phyloP scores from a whole-genome alignment of 2,888 invertebrate species.

The Sycophila texana region DNA sequence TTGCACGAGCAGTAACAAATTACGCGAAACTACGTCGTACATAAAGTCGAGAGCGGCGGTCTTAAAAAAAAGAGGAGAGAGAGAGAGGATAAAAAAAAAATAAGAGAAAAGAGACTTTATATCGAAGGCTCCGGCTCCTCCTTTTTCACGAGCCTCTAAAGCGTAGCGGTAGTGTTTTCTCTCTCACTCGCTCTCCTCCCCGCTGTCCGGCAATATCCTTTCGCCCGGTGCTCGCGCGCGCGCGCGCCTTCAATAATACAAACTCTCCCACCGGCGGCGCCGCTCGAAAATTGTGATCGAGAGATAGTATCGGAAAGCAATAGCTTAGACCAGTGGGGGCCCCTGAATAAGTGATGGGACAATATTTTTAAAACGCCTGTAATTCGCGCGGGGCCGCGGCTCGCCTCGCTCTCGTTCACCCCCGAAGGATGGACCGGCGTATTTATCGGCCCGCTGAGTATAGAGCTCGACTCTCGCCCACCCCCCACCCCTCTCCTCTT shows the following conservation, averaged over 20 bases:
- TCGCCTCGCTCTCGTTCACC: constrained; percentile 18
- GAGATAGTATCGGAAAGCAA: constrained; percentile 74
- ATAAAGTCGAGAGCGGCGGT: constrained; percentile 15
- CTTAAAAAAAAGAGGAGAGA: constrained; percentile 11
- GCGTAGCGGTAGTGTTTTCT: neutral
- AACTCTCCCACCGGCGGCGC: constrained; percentile 20
- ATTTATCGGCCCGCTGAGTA: constrained; percentile 76
- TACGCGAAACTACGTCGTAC: constrained; percentile 22
- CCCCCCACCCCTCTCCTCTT: neutral
- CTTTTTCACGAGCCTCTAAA: constrained; percentile 49
- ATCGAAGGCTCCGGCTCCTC: constrained; percentile 11
- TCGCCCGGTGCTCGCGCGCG: neutral
- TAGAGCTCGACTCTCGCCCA: constrained; percentile 60
- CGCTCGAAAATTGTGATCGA: constrained; percentile 72
- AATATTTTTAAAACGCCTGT: constrained; percentile 76
- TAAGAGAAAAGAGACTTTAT: constrained; percentile 24
- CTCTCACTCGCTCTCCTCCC: neutral
- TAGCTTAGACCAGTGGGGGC: constrained; percentile 68
- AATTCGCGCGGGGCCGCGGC: constrained; percentile 69
- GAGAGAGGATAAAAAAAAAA: constrained; percentile 2
- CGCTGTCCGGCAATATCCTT: constrained; percentile 6
- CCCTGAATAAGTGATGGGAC: constrained; percentile 75
- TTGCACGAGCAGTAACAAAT: constrained; percentile 37
- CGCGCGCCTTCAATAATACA: constrained; percentile 55
- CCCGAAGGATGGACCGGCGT: constrained; percentile 65